A percentile compares a stretch with the other conserved stretches of the same genome.
Conservation (phyloP, 2,888 invertebrate genomes). For the Hanleya hanleyi region DNA sequence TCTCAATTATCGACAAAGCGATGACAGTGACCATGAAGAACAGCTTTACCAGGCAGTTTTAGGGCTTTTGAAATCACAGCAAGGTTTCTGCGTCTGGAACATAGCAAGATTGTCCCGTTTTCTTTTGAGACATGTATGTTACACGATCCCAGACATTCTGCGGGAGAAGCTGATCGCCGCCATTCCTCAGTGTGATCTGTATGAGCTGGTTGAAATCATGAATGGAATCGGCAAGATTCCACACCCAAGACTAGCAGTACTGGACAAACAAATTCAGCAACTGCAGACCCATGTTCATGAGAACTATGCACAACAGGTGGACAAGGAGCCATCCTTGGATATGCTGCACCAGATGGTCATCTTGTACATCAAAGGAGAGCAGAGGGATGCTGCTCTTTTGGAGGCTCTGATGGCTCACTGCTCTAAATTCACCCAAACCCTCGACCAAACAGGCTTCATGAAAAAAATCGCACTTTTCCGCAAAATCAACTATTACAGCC, state of each 20-base stretch:
- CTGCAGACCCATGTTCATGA: conserved; percentile 17
- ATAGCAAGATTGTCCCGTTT: conserved; percentile 25
- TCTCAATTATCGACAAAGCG: conserved; percentile 20
- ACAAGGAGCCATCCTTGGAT: conserved; percentile 10
- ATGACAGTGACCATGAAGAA: not conserved
- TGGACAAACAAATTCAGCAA: conserved; percentile 29
- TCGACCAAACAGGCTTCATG: not conserved
- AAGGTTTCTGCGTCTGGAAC: conserved; percentile 28
- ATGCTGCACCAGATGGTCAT: conserved; percentile 13
- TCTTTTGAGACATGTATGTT: conserved; percentile 28
- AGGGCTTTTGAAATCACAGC: conserved; percentile 20
- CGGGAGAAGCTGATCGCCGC: conserved; percentile 24
- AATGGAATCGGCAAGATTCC: conserved; percentile 33
- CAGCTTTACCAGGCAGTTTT: not conserved
- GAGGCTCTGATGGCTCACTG: conserved; percentile 15
- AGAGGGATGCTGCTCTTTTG: conserved; percentile 5
- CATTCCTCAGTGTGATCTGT: conserved; percentile 34
- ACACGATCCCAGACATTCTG: conserved; percentile 27
- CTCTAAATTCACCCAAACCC: conserved; percentile 1
- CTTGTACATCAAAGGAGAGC: conserved; percentile 5
- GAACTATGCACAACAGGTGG: conserved; percentile 13
- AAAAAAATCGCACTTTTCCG: not conserved
- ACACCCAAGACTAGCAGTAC: conserved; percentile 26
- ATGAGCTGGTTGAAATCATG: conserved; percentile 24
- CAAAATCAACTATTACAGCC: conserved; percentile 26